Evolutionary conservation across 2,797 vertebrate species (phyloP), one percentile per base, ranked within the genome.

Genomic region (Acipenser oxyrinchus): DNA sequence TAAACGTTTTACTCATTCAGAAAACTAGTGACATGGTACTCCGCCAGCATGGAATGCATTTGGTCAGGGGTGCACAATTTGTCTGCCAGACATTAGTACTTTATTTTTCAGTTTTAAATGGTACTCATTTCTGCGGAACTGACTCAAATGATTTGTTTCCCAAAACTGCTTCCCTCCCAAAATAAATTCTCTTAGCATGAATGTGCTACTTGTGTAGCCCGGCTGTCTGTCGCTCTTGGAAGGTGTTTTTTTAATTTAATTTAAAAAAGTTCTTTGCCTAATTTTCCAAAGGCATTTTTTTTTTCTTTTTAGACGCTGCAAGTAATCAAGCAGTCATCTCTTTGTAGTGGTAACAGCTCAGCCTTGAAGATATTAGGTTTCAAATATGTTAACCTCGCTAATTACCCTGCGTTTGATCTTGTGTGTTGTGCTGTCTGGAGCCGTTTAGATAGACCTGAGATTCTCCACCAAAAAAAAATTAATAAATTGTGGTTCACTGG

Each of bases 311-410:
- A 12, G 59, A 64, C 23, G 48, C 65, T 66, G 69, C 48, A 63
- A 67, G 62, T 64, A 64, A 70, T 70, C 69, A 67, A 65, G 65
- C 69, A 63, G 65, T 48, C 53, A 52, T 60, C 65, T 71, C 72
- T 76, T 70, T 74, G 72, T 72, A 70, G 69, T 70, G 69, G 68
- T 60, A 53, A 69, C 51, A 49, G 51, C 11, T 63, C 61, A 51
- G 68, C 58, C 69, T 67, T 65, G 61, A 63, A 67, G 65, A 67
- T 61, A 67, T 70, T 70, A 62, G 62, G 53, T 78, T 77, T 70
- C 67, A 69, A 65, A 61, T 74, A 70, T 69, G 62, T 57, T 73
- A 73, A 71, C 64, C 65, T 69, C 51, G 69, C 63, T 73, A 71
- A 71, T 71, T 73, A 67, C 57, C 64, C 68, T 53, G 65, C 8